Percentiles rank a stretch among this genome's conserved stretches.
These are phyloP conservation scores for Paramuricea clavata DNA, from an alignment of 92 coral and sea anemone genomes.

Conservation along the genomic window DNA sequence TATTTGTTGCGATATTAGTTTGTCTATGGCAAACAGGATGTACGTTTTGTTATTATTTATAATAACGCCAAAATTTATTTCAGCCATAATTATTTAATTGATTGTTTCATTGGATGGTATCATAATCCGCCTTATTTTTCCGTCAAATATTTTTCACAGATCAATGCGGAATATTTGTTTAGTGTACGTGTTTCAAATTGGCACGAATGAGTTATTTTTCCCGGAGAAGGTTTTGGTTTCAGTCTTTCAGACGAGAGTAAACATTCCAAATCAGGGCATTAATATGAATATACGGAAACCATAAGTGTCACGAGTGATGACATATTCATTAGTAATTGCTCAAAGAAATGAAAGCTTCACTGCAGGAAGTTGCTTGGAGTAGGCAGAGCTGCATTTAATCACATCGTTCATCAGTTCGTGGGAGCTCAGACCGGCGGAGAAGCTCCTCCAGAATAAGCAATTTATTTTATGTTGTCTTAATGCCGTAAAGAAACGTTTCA, in stretches of 20 bases:
- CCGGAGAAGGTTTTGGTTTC: background rate
- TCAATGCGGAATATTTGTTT: background rate
- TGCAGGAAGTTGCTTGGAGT: background rate
- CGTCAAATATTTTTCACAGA: background rate
- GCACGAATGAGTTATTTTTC: background rate
- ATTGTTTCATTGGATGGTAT: background rate
- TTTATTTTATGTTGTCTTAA: too few relatives aligned
- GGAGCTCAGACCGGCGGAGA: too few relatives aligned
- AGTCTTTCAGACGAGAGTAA: conserved; percentile 37
- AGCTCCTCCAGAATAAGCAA: too few relatives aligned
- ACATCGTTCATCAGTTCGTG: background rate
- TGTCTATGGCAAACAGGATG: conserved; percentile 13
- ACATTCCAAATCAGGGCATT: background rate
- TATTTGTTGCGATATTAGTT: conserved; percentile 3
- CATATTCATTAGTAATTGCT: conserved; percentile 5
- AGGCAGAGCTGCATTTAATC: background rate
- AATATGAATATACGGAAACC: conserved; percentile 39
- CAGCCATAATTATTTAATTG: conserved; percentile 4
- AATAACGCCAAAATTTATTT: background rate
- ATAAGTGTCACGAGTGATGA: conserved; percentile 33
- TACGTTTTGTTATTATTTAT: background rate
- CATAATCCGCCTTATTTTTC: background rate
- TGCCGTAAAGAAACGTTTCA: too few relatives aligned
- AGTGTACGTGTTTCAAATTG: conserved; percentile 15
- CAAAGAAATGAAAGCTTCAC: background rate